These are phyloP conservation scores for Clarias pachynema DNA, from an alignment of 2,797 vertebrate species.

Conservation along the genomic window DNA sequence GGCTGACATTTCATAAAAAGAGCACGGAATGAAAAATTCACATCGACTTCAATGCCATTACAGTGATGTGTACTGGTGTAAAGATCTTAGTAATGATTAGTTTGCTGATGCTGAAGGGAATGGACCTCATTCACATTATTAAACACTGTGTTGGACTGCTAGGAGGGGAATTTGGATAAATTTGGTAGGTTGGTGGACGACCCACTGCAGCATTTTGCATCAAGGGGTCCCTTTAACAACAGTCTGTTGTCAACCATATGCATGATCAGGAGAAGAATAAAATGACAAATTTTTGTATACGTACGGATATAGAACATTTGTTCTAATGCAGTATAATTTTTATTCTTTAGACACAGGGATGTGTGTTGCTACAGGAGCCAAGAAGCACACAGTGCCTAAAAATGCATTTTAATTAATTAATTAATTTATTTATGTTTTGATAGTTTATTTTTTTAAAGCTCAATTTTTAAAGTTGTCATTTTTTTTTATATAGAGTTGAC, in stretches of 20 bases:
- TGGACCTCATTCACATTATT: not conserved
- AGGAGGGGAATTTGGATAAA: not conserved
- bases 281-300: too few species aligned
- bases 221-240: not conserved
- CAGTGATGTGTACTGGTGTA: not conserved
- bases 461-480: not conserved
- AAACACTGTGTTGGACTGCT: not conserved
- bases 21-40: not conserved
- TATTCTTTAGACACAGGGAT: not conserved
- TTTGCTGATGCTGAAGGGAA: not conserved
- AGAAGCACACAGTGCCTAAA: not conserved
- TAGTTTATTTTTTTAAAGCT: not conserved
- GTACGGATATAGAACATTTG: not conserved
- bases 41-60: constrained; percentile 20
- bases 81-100: constrained; percentile 1
- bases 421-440: not conserved
- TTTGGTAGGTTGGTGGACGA: not conserved
- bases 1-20: constrained; percentile 20
- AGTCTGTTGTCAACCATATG: not conserved
- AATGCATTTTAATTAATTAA: too few species aligned
- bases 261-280: too few species aligned
- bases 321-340: not conserved
- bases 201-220: not conserved
- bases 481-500: not conserved
- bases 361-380: not conserved